Conservation (phyloP, 2,113 vertebrate genomes). For the Epinephelus cyanopodus region DNA sequence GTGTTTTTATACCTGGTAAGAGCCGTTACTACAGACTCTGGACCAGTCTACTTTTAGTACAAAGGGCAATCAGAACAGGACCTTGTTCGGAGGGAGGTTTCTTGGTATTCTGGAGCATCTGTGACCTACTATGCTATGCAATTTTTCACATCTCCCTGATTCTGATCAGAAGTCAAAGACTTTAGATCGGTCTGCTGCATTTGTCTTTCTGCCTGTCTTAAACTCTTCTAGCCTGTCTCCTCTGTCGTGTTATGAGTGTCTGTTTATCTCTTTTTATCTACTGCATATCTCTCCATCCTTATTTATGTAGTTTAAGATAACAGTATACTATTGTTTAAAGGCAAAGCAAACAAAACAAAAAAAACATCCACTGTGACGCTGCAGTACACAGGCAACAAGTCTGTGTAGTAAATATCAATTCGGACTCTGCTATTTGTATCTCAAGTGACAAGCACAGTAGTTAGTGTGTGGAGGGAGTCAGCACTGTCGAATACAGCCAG, state of each 20-base stretch:
- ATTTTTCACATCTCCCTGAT: background rate
- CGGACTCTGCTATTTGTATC: slow-evolving; percentile 48
- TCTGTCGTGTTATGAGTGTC: background rate
- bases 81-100: background rate
- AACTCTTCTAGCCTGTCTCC: background rate
- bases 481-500: slow-evolving; percentile 58
- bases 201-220: background rate
- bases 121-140: too few species aligned
- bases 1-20: slow-evolving; percentile 4
- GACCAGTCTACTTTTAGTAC: background rate
- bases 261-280: background rate
- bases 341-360: background rate
- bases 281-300: background rate
- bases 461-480: slow-evolving; percentile 59
- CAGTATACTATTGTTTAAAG: slow-evolving; percentile 23
- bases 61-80: background rate
- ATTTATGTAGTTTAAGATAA: slow-evolving; percentile 3
- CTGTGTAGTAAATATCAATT: slow-evolving; percentile 49
- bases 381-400: slow-evolving; percentile 28
- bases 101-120: background rate
- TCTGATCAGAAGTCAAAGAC: background rate
- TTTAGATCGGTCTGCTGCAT: background rate
- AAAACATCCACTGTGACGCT: background rate
- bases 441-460: slow-evolving; percentile 60
- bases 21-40: background rate